Conservation (phyloP, 2,113 vertebrate species). For the Thamnophis sirtalis region DNA sequence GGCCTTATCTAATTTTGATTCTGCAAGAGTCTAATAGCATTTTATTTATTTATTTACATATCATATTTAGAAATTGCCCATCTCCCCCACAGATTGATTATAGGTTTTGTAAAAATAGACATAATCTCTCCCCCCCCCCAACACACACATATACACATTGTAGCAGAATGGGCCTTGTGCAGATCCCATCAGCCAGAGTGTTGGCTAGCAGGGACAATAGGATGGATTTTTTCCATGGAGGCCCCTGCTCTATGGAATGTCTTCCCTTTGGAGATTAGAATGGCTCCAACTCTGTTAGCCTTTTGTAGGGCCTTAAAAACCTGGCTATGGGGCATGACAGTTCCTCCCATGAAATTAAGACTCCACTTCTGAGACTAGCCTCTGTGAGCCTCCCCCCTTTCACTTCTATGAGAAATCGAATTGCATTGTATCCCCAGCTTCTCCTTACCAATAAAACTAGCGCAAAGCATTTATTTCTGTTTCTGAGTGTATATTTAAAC, state of each 20-base stretch:
- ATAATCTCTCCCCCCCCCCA: background rate
- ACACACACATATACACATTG: too few relatives aligned
- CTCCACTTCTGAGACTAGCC: background rate
- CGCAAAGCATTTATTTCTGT: background rate
- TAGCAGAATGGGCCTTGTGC: background rate
- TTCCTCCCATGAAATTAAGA: background rate
- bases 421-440: background rate
- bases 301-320: too few relatives aligned
- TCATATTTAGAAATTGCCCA: background rate
- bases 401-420: background rate
- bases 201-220: too few relatives aligned
- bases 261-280: too few relatives aligned
- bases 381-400: background rate
- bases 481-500: background rate
- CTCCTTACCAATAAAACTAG: background rate
- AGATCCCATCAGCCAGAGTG: background rate
- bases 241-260: too few relatives aligned
- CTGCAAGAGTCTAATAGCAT: background rate
- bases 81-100: background rate
- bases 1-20: background rate
- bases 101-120: background rate
- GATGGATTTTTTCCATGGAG: too few relatives aligned
- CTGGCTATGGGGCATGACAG: background rate
- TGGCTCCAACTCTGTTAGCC: too few relatives aligned
- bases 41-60: background rate